Percentiles rank a stretch among this genome's conserved stretches.
Evolutionary conservation across 2,113 vertebrate genomes (phyloP).

Genomic region (Puffinus mauretanicus): DNA sequence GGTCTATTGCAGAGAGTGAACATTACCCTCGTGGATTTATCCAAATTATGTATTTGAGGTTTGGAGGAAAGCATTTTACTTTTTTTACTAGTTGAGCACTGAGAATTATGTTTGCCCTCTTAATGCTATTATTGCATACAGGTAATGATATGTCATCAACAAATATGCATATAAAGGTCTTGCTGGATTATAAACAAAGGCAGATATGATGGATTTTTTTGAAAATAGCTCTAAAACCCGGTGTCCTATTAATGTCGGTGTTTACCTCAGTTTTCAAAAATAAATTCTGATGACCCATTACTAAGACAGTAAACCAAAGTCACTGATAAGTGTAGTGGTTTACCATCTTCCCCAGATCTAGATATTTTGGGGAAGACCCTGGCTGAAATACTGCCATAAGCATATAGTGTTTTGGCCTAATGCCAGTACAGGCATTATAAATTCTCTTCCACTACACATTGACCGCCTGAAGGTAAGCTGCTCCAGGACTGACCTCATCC

Average conservation of each 20-base stretch:
- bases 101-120: neutral
- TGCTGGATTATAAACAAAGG: neutral
- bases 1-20: slow-evolving; percentile 29
- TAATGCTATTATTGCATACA: neutral
- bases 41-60: slow-evolving; percentile 29
- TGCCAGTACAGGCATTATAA: neutral
- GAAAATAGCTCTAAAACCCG: neutral
- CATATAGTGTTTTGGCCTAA: neutral
- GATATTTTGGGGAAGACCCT: neutral
- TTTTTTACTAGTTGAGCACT: neutral
- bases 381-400: neutral
- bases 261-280: neutral
- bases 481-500: neutral
- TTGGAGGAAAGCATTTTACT: neutral
- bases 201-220: neutral
- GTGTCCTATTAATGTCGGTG: neutral
- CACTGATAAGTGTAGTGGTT: neutral
- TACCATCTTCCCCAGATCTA: neutral
- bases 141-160: neutral
- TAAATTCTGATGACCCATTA: neutral
- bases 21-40: neutral
- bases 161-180: neutral
- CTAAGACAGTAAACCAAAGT: neutral
- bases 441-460: neutral
- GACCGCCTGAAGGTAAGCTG: neutral